Evolutionary conservation across 2,888 invertebrate species (phyloP), one percentile per base, ranked within the genome.

Genomic region (Orchestes rusci): DNA sequence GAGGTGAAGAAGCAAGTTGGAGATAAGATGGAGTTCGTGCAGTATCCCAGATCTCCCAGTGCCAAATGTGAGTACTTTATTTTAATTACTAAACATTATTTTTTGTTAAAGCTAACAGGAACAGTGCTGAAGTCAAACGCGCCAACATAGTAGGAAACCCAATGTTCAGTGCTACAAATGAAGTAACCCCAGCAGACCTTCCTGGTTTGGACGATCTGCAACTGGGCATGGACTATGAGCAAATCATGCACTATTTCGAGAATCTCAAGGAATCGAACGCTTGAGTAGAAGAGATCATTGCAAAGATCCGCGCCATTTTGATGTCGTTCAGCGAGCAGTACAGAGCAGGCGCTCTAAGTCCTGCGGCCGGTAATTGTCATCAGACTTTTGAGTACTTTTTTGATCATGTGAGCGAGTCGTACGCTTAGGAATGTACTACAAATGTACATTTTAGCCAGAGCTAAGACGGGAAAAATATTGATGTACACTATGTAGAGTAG

Each of bases 161-260:
- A 43, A 89, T 90, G 87, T 89, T 82, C 70, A 84, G 85, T 40
- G 68, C 58, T 48, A 39, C 56, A 45, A 45, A 60, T 50, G 40
- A 53, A 52, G 32, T 13, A 3, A 32, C 32, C 15, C 37, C 34
- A 18, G 77, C 73, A 30, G 82, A 82, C 58, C 69, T 79, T 55
- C 76, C 83, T 48, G 82, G 79, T 37, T 72, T 89, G 57, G 88
- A 89, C 69, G 87, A 89, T 68, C 76, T 90, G 53, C 77, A 77
- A 59, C 68, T 78, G 49, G 88, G 88, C 65, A 90, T 95, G 91
- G 91, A 94, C 72, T 95, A 95, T 72, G 92, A 94, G 69, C 92
- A 94, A 76, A 88, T 96, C 70, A 90, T 94, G 89, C 88, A 93
- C 69, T 94, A 95, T 73, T 95, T 96, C 76, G 92, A 94, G 75